Evolutionary conservation across 2,113 vertebrate genomes (phyloP).

Genomic region (Myrmophylax atrothorax): DNA sequence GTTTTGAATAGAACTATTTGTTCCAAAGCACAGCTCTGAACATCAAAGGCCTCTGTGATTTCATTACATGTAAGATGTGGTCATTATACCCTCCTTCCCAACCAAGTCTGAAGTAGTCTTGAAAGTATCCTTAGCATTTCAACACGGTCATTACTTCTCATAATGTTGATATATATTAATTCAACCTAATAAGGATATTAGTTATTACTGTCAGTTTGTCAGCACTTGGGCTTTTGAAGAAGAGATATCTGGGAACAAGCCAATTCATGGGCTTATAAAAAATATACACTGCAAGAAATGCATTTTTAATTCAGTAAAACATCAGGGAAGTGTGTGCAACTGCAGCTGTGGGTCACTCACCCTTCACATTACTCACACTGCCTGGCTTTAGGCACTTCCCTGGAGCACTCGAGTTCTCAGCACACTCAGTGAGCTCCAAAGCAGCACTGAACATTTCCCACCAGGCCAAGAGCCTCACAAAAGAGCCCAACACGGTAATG

Average conservation of each 20-base stretch:
- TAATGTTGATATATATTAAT: constrained; percentile 36
- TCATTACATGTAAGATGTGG: neutral
- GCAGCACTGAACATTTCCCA: neutral
- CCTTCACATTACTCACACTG: neutral
- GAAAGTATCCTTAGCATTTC: neutral
- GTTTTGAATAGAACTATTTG: neutral
- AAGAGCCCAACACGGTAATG: neutral
- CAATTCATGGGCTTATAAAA: neutral
- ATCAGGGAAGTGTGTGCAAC: neutral
- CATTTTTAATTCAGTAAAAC: neutral
- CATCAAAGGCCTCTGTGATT: neutral
- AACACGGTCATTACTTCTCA: neutral
- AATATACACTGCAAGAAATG: neutral
- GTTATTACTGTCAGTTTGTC: neutral
- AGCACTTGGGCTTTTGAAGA: neutral
- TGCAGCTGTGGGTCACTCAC: neutral
- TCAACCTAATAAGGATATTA: constrained; percentile 6
- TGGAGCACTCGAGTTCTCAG: neutral
- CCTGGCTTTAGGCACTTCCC: neutral
- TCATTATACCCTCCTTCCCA: neutral
- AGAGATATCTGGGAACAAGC: neutral
- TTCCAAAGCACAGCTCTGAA: neutral
- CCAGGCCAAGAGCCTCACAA: neutral
- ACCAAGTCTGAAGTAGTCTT: neutral
- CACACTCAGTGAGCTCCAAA: neutral